A percentile compares a stretch with the other conserved stretches of the same genome.
These are phyloP conservation scores for Anguilla pacifica DNA, from an alignment of 2,797 vertebrate genomes.

Conservation along the genomic window DNA sequence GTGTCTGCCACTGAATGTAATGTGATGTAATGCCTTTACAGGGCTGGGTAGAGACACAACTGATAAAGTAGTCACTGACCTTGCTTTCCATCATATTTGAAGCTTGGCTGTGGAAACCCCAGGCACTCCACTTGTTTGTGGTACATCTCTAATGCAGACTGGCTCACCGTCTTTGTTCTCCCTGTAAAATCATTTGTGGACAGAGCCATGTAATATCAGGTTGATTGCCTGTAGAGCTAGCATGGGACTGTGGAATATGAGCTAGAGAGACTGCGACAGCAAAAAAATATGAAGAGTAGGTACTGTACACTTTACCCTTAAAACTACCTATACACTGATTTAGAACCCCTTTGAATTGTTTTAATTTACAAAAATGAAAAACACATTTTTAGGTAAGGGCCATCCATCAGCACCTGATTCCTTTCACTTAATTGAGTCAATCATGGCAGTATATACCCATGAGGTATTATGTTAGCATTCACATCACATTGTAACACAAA, in stretches of 20 bases:
- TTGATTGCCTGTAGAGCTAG: not conserved
- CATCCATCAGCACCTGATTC: not conserved
- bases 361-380: not conserved
- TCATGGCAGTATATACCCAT: not conserved
- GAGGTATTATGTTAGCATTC: not conserved
- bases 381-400: not conserved
- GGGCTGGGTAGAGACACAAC: not conserved
- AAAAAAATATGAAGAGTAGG: not conserved
- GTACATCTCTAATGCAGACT: not conserved
- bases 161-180: not conserved
- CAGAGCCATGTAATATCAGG: not conserved
- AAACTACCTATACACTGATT: not conserved
- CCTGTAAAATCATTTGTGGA: not conserved
- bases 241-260: not conserved
- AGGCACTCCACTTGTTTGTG: not conserved
- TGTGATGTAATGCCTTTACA: not conserved
- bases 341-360: not conserved
- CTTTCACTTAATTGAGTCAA: not conserved
- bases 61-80: not conserved
- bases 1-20: too few species aligned
- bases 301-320: not conserved
- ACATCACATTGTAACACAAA: not conserved
- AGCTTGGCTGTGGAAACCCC: not conserved
- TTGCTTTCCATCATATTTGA: conserved; percentile 1
- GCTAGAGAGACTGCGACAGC: not conserved